Percentiles rank a stretch among this genome's conserved stretches.
Conservation (phyloP, 2,797 vertebrate species). For the Acipenser ruthenus region DNA sequence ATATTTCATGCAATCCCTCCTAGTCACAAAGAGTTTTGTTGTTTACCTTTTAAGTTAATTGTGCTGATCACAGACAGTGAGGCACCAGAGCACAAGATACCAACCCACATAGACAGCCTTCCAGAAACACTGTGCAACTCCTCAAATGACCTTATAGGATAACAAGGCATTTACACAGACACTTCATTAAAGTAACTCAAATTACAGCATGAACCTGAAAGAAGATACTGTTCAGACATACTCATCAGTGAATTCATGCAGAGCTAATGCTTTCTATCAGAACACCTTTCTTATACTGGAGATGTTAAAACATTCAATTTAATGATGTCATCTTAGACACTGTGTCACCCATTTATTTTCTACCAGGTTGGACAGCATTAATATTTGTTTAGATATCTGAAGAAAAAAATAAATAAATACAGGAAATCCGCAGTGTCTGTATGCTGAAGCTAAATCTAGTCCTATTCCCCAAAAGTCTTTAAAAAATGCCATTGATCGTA, state of each 20-base stretch:
- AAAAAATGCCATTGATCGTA: too few relatives aligned
- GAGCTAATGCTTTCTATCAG: neutral
- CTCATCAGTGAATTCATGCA: neutral
- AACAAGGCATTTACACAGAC: neutral
- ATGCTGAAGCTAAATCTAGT: too few relatives aligned
- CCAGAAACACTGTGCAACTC: conserved; percentile 7
- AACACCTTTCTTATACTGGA: too few relatives aligned
- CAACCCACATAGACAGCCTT: conserved; percentile 1
- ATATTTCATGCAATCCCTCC: conserved; percentile 8
- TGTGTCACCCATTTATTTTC: too few relatives aligned
- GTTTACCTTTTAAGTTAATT: conserved; percentile 18
- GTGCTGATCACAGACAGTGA: conserved; percentile 12
- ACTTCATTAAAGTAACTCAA: neutral
- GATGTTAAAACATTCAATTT: too few relatives aligned
- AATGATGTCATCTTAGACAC: too few relatives aligned
- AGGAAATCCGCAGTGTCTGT: too few relatives aligned
- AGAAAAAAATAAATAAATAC: too few relatives aligned
- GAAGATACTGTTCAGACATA: neutral
- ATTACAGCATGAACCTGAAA: conserved; percentile 2
- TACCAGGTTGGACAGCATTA: too few relatives aligned
- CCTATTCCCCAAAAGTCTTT: too few relatives aligned
- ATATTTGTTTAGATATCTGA: too few relatives aligned
- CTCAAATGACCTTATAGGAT: conserved; percentile 12
- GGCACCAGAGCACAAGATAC: conserved; percentile 13
- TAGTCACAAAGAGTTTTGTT: conserved; percentile 8